Evolutionary conservation across 1,140 invertebrate genomes (phyloP), one percentile per base, ranked within the genome.

Genomic region (Scaptomyza graminum): DNA sequence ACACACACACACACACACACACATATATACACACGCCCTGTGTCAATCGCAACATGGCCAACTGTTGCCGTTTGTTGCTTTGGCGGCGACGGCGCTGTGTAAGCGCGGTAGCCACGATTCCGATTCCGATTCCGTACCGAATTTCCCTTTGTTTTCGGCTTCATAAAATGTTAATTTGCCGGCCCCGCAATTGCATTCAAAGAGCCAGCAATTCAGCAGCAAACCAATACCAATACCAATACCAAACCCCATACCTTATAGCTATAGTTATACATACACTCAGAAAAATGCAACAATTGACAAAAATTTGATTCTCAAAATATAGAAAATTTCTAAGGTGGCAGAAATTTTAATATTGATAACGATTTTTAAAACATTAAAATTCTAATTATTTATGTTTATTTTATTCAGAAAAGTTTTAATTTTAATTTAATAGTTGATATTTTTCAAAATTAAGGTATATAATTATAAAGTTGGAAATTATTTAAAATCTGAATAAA

Each of bases 131-230:
- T 87, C 79, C 82, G 71, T 88, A 88, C 79, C 82, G 75, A 80
- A 79, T 87, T 88, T 82, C 82, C 83, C 79, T 87, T 88, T 88
- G 79, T 88, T 83, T 87, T 85, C 68, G 79, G 83, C 75, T 87
- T 76, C 83, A 88, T 87, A 87, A 87, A 87, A 87, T 87, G 83
- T 87, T 87, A 87, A 87, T 87, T 87, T 87, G 83, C 83, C 82
- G 82, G 62, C 43, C 52, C 52, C 63, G 83, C 82, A 87, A 85
- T 87, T 85, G 82, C 82, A 85, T 85, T 87, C 63, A 85, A 85
- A 84, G 64, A 62, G 37, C 37, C 11, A 37, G 11, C 34, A 37
- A 9, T 9, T 5, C 28, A 28, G 31, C 31, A 9, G 60, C 25
- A 60, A 28, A n/a, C 57, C 51, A 28, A 59, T 25, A 37, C 55